Conservation (phyloP, 2,888 invertebrate genomes). For the Pheosia tremula region DNA sequence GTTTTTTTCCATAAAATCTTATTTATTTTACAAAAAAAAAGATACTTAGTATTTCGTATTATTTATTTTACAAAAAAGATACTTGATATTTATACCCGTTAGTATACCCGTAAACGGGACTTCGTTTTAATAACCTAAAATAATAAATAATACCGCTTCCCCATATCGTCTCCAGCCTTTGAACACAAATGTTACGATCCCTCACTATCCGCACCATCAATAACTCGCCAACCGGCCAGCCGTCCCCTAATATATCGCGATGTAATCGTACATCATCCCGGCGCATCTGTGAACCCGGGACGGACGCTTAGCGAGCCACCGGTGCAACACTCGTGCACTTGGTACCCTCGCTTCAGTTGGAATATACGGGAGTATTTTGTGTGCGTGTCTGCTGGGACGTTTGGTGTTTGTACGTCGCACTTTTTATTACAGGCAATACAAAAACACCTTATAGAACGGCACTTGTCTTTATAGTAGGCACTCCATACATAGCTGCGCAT, state of each 20-base stretch:
- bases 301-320: constrained; percentile 64
- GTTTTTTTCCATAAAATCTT: no score
- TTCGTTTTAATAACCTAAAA: no score
- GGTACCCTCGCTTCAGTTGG: constrained; percentile 39
- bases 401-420: neutral
- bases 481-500: no score
- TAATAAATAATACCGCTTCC: neutral
- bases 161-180: constrained; percentile 15
- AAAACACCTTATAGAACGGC: no score
- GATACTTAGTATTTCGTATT: no score
- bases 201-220: constrained; percentile 37
- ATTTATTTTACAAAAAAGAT: no score
- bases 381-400: neutral
- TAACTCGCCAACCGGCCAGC: constrained; percentile 25
- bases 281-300: constrained; percentile 68
- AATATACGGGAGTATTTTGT: constrained; percentile 15
- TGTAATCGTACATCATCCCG: constrained; percentile 74
- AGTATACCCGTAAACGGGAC: no score
- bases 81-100: no score
- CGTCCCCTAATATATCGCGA: constrained; percentile 58
- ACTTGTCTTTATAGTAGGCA: no score
- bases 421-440: no score
- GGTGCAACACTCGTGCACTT: constrained; percentile 41
- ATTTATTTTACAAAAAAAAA: no score
- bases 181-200: constrained; percentile 44